Evolutionary conservation across 2,113 vertebrate genomes (phyloP).

Genomic region (Gorsachius goisagi): DNA sequence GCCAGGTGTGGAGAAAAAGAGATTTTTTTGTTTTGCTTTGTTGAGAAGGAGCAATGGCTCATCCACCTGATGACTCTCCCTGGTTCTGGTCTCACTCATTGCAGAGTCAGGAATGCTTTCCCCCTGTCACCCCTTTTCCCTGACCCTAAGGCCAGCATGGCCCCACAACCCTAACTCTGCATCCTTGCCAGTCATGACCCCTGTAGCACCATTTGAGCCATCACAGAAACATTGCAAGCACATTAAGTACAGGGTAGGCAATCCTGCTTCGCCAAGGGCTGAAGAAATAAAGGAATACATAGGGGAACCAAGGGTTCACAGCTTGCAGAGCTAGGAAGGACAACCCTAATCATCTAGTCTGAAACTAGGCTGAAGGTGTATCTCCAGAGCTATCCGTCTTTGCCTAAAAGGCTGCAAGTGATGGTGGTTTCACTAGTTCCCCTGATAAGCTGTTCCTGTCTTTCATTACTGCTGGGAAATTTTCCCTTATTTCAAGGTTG

Average conservation of each 20-base stretch:
- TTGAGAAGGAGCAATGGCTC: background rate
- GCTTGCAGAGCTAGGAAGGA: background rate
- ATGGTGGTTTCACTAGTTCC: background rate
- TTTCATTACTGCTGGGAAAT: background rate
- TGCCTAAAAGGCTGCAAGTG: background rate
- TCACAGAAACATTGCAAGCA: background rate
- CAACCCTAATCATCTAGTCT: background rate
- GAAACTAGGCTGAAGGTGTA: background rate
- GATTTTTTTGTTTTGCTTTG: background rate
- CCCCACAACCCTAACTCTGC: background rate
- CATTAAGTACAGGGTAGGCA: fast-evolving
- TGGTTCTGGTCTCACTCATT: background rate
- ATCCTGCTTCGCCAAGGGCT: background rate
- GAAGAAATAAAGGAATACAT: background rate
- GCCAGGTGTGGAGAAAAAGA: background rate
- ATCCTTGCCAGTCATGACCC: background rate
- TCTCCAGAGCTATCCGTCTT: background rate
- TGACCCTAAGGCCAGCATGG: background rate
- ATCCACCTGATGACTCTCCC: background rate
- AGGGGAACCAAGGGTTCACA: background rate
- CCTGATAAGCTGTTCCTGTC: background rate
- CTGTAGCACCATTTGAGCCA: background rate
- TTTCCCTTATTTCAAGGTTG: background rate
- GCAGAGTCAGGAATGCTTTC: background rate
- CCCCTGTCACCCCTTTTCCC: background rate